phyloP scores from a whole-genome alignment of 2,797 vertebrate genomes.

The Macrochelys suwanniensis region DNA sequence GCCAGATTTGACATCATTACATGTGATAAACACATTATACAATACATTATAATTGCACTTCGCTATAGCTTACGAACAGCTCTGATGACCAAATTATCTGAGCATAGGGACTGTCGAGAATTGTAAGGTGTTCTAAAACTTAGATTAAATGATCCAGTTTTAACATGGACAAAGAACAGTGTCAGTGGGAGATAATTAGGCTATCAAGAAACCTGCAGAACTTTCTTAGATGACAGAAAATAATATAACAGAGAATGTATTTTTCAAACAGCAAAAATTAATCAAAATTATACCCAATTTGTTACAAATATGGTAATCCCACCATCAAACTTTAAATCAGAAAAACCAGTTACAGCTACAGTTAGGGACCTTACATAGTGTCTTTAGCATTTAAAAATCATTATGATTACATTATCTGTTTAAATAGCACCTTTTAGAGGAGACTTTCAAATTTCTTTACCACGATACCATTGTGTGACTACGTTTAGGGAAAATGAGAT shows the following conservation, averaged over 20 bases:
- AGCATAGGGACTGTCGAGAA: neutral
- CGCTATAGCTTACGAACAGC: neutral
- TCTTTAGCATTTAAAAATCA: neutral
- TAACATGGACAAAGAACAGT: neutral
- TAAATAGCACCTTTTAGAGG: neutral
- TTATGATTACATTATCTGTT: neutral
- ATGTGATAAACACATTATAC: neutral
- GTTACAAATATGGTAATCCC: neutral
- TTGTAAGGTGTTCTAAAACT: neutral
- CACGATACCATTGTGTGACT: neutral
- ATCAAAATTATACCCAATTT: neutral
- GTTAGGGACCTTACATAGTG: accelerated
- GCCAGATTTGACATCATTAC: neutral
- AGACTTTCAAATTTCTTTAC: neutral
- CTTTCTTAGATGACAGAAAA: neutral
- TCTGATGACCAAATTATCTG: neutral
- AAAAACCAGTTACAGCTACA: neutral
- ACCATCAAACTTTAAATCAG: neutral
- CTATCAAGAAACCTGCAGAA: neutral
- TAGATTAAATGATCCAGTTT: constrained; percentile 6
- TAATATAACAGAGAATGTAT: neutral
- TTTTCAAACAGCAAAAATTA: constrained; percentile 4
- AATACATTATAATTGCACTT: neutral
- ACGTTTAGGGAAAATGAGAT: neutral
- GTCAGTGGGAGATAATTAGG: accelerated